phyloP scores from a whole-genome alignment of 2,888 invertebrate species.

The Dicycla oo region DNA sequence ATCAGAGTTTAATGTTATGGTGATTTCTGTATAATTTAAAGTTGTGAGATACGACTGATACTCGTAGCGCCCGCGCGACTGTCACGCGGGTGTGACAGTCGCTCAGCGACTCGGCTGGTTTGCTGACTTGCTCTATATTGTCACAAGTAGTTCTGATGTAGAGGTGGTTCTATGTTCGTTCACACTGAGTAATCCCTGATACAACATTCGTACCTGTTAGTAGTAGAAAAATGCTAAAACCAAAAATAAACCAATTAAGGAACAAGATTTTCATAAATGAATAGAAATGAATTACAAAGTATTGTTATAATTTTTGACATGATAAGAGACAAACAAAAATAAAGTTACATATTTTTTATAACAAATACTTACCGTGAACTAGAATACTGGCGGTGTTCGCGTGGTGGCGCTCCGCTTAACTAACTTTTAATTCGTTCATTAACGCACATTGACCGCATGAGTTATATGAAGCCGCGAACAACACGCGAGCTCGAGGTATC shows the following conservation, averaged over 20 bases:
- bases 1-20: constrained; percentile 2
- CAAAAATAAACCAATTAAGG: too few relatives aligned
- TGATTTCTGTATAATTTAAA: neutral
- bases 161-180: too few relatives aligned
- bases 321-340: neutral
- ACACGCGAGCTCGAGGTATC: neutral
- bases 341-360: too few relatives aligned
- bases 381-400: neutral
- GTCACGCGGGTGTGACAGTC: neutral
- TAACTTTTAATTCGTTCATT: constrained; percentile 56
- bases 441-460: constrained; percentile 20
- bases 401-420: constrained; percentile 36
- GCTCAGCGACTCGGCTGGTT: neutral
- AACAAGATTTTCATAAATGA: too few relatives aligned
- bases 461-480: neutral
- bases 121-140: neutral
- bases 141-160: neutral
- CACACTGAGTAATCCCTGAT: too few relatives aligned
- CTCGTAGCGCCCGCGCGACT: neutral
- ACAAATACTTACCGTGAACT: neutral
- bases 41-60: neutral
- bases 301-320: neutral
- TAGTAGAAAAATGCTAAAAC: neutral
- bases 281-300: neutral
- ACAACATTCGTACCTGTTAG: neutral